These are phyloP conservation scores for Cricetomys ansorgei DNA, from an alignment of 2,113 vertebrate genomes.

Conservation along the genomic window DNA sequence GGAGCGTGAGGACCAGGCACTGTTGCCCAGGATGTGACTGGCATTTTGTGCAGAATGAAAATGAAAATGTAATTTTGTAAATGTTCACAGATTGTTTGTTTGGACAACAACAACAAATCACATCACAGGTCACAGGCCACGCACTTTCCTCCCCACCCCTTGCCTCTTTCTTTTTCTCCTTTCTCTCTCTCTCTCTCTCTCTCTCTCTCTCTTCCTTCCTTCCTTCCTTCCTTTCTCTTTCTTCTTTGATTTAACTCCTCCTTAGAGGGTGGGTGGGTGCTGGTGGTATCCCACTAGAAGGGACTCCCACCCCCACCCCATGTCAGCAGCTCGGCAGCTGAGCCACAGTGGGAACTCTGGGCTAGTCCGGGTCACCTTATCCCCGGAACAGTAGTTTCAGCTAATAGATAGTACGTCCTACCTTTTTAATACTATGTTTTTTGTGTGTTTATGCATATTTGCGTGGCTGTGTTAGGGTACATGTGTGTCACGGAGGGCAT, in stretches of 20 bases:
- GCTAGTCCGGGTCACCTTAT: neutral
- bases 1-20: conserved; percentile 67
- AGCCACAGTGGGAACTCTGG: neutral
- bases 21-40: conserved; percentile 64
- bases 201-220: too few relatives aligned
- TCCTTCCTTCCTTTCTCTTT: neutral
- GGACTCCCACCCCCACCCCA: neutral
- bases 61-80: conserved; percentile 69
- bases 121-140: conserved; percentile 55
- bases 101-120: conserved; percentile 66
- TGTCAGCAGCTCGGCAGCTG: neutral
- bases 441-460: neutral
- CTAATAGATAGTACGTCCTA: neutral
- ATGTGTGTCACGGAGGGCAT: too few relatives aligned
- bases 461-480: too few relatives aligned
- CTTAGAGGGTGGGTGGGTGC: neutral
- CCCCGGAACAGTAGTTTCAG: neutral
- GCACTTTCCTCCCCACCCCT: neutral
- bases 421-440: neutral
- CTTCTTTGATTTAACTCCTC: neutral
- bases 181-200: accelerated
- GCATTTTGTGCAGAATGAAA: conserved; percentile 78
- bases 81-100: conserved; percentile 79
- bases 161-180: accelerated
- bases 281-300: neutral